Evolutionary conservation across 2,113 vertebrate genomes (phyloP).

Genomic region (Gambusia holbrooki): DNA sequence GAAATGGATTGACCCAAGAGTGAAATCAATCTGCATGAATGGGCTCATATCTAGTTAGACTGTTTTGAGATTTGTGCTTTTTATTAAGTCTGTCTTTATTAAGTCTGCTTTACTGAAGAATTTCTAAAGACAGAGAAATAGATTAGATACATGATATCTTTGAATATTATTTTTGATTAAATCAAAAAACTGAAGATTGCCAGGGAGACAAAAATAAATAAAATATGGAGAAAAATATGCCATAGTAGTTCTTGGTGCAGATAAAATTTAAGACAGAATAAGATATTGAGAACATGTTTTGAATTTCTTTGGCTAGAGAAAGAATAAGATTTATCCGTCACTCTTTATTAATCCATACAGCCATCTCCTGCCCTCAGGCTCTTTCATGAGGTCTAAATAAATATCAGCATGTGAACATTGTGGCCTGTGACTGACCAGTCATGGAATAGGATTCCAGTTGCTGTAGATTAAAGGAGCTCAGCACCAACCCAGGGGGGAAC

Average conservation of each 20-base stretch:
- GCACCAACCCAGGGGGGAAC: constrained; percentile 46
- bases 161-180: neutral
- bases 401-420: constrained; percentile 33
- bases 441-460: constrained; percentile 28
- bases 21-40: neutral
- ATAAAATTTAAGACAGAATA: neutral
- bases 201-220: too few relatives aligned
- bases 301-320: neutral
- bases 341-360: neutral
- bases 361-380: constrained; percentile 41
- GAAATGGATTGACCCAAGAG: too few relatives aligned
- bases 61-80: neutral
- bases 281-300: neutral
- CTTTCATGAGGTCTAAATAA: constrained; percentile 54
- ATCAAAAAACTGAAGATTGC: too few relatives aligned
- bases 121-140: neutral
- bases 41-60: too few relatives aligned
- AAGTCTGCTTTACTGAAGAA: neutral
- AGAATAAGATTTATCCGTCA: neutral
- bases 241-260: neutral
- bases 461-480: constrained; percentile 44
- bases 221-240: neutral
- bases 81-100: neutral
- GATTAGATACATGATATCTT: neutral
- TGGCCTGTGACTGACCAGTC: constrained; percentile 49